phyloP scores from a whole-genome alignment of 2,888 invertebrate species.

The Thelaira solivaga region DNA sequence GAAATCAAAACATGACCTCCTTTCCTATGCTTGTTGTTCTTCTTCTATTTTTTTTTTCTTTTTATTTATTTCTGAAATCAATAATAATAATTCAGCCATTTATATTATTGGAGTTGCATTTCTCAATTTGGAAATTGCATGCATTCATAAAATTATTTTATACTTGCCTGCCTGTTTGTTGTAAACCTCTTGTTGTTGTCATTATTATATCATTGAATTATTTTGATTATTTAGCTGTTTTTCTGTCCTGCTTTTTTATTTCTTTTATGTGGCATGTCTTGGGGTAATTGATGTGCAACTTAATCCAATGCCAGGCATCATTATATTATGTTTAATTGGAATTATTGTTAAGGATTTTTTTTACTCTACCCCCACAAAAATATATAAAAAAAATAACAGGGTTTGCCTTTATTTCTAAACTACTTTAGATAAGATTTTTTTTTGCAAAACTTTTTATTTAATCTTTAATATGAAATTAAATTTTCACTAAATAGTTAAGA shows the following conservation, averaged over 20 bases:
- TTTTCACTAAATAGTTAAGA: too few species aligned
- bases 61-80: slow-evolving; percentile 26
- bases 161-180: too few species aligned
- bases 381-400: too few species aligned
- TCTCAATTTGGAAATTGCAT: slow-evolving; percentile 41
- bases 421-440: not conserved
- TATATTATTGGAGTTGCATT: slow-evolving; percentile 21
- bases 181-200: slow-evolving; percentile 23
- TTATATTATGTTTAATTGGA: slow-evolving; percentile 28
- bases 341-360: not conserved
- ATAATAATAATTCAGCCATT: slow-evolving; percentile 26
- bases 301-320: slow-evolving; percentile 16
- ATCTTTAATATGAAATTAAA: too few species aligned
- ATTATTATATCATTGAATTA: too few species aligned
- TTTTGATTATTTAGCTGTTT: slow-evolving; percentile 28
- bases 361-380: too few species aligned
- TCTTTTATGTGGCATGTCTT: slow-evolving; percentile 33
- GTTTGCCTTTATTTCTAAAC: not conserved
- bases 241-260: not conserved
- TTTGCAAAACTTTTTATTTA: too few species aligned
- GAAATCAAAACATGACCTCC: slow-evolving; percentile 31
- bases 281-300: slow-evolving; percentile 42
- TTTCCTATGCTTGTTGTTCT: too few species aligned
- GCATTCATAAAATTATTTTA: slow-evolving; percentile 24
- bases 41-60: not conserved